A percentile compares a stretch with the other conserved stretches of the same genome.
These are phyloP conservation scores for Corapipo altera DNA, from an alignment of 2,113 vertebrate genomes.

Conservation along the genomic window DNA sequence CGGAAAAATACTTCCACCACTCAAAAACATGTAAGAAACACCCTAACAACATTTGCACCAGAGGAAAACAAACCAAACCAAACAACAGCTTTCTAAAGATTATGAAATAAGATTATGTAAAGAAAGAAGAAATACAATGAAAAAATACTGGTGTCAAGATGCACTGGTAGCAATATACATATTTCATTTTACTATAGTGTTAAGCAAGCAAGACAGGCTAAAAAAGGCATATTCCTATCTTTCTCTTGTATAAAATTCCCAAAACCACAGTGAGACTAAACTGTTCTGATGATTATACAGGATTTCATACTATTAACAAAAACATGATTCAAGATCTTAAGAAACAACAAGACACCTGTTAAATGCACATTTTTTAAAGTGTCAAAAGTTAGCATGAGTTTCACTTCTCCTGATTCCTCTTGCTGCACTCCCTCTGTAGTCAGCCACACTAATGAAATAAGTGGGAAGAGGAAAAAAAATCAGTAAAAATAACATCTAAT, in stretches of 20 bases:
- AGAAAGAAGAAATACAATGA: not conserved
- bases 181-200: not conserved
- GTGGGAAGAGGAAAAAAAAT: not conserved
- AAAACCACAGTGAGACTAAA: not conserved
- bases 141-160: not conserved
- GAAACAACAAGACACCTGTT: not conserved
- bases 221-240: not conserved
- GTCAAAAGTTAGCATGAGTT: not conserved
- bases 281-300: not conserved
- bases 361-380: not conserved
- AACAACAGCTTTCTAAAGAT: not conserved
- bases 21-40: not conserved
- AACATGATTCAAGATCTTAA: not conserved
- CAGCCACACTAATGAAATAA: not conserved
- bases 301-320: not conserved
- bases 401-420: not conserved
- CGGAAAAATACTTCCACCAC: not conserved
- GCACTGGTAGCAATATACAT: not conserved
- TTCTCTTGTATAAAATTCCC: not conserved
- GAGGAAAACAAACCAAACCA: not conserved
- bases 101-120: not conserved
- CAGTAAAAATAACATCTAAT: not conserved
- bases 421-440: not conserved
- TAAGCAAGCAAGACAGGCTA: not conserved
- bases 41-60: not conserved